Base-by-base conservation (phyloP, 2,888 invertebrate species). In the Steromphala cineraria region DNA sequence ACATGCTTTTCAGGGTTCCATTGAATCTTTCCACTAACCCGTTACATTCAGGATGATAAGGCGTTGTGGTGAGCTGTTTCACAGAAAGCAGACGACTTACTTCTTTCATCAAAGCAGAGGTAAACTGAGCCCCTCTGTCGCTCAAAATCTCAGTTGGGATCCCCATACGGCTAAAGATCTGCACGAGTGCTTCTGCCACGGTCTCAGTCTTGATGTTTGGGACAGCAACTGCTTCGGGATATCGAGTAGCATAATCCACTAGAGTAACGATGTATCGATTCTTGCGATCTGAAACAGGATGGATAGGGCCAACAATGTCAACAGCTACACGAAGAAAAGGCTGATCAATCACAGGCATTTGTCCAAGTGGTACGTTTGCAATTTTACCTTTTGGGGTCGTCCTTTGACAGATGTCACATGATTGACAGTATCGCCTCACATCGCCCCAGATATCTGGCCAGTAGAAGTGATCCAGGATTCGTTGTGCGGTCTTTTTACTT, bases 21-120 rank as follows among this genome's bases (percentile, higher is more conserved):
- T 56, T 56, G 13, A 56, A 56, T 8, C 13, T 19, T 56, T 56
- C 56, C 1, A n/a, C 55, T 21, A 55, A 13, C 2, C 55, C 21
- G 10, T 55, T 55, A 21, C 55, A 55, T 1, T 10, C 15, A 10
- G 56, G n/a, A 8, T 5, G n/a, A 15, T 15, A 56, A 1, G 56
- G 56, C 56, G 56, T 56, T 10, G 56, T 56, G 3, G 56, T 56
- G 24, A 56, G 7, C 13, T 56, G 56, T 56, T 56, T 56, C 56
- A 56, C 83, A 83, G 75, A 67, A 17, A 80, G 19, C 40, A 80
- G 36, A 8, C n/a, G 28, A n/a, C 40, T 56, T 56, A 56, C 56
- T n/a, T 56, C 56, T 2, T 4, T 56, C 19, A 56, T 56, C 10
- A 56, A n/a, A 17, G 19, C n/a, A n/a, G 56, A 56, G 8, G 56